These are phyloP conservation scores for Thunnus thynnus DNA, from an alignment of 2,113 vertebrate genomes.

Conservation along the genomic window DNA sequence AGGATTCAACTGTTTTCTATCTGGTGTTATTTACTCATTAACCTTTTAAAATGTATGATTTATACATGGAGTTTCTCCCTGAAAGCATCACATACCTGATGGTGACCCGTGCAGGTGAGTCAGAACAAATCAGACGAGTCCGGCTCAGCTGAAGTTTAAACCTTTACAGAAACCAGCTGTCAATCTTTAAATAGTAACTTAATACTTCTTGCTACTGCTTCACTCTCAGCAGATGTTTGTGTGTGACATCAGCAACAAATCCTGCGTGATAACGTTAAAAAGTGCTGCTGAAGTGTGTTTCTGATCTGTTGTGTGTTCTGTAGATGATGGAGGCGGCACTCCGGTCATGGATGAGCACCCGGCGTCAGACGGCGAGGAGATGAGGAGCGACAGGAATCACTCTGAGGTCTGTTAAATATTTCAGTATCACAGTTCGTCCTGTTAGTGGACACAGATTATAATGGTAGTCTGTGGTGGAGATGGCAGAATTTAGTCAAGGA, in stretches of 20 bases:
- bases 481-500: not conserved
- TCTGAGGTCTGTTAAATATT: constrained; percentile 87
- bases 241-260: not conserved
- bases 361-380: constrained; percentile 91
- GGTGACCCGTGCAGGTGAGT: too few relatives aligned
- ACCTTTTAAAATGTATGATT: too few relatives aligned
- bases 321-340: constrained; percentile 97
- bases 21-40: too few relatives aligned
- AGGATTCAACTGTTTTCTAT: too few relatives aligned
- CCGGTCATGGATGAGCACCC: constrained; percentile 96
- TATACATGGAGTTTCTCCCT: too few relatives aligned
- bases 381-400: constrained; percentile 84
- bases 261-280: not conserved
- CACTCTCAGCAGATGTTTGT: not conserved
- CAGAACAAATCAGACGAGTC: too few relatives aligned
- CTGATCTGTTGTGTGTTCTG: not conserved
- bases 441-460: not conserved
- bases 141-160: too few relatives aligned
- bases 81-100: too few relatives aligned
- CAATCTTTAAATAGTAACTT: too few relatives aligned
- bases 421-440: not conserved
- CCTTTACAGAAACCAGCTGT: too few relatives aligned
- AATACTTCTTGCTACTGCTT: too few relatives aligned
- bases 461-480: not conserved
- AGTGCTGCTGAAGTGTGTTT: not conserved